Base-by-base conservation (phyloP, 2,797 vertebrate genomes). In the Dendrocincla fuliginosa region DNA sequence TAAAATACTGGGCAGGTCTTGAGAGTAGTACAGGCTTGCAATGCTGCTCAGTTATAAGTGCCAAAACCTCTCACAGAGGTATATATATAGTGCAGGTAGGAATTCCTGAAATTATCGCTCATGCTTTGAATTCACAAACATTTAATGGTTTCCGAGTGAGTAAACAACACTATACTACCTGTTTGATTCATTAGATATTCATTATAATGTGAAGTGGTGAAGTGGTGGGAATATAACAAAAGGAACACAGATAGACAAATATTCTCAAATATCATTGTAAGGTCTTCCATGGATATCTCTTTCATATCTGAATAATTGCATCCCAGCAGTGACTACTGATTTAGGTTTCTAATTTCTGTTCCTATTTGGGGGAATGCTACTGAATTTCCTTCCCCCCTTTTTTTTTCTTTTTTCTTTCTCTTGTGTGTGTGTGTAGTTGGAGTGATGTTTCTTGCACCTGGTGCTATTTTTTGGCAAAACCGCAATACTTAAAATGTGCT, bases 121-220 rank as follows among this genome's bases (percentile, higher is more conserved):
- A 23, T 78, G 7, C 65, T 81, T 94, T 44, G 47, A 68, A 55
- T 95, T 89, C 46, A 71, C 27, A 69, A 73, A 67, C 13, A 57
- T 93, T 13, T 67, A 84, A n/a, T 60, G 33, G 18, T 25, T 81
- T 28, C 75, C 13, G 52, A 78, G 73, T 65, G 75, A 87, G 16
- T 87, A 89, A 91, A 88, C 39, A 80, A 37, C 13, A n/a, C 13
- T 89, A 12, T 37, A 22, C 6, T 83, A 42, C 35, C 50, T 53
- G 8, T 84, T 94, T 2, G 1, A 42, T 77, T 92, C 30, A 57
- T 89, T 91, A 92, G 69, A 78, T 35, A 33, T 89, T 78, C 44
- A 53, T 55, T 86, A 37, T 44, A 67, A 91, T 52, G 15, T 69
- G 60, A 87, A 90, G 55, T 76, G 17, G 16, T 69, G 52, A 87